Evolutionary conservation across 92 coral and sea anemone species (phyloP).

Genomic region (Chrysogorgia sp.): DNA sequence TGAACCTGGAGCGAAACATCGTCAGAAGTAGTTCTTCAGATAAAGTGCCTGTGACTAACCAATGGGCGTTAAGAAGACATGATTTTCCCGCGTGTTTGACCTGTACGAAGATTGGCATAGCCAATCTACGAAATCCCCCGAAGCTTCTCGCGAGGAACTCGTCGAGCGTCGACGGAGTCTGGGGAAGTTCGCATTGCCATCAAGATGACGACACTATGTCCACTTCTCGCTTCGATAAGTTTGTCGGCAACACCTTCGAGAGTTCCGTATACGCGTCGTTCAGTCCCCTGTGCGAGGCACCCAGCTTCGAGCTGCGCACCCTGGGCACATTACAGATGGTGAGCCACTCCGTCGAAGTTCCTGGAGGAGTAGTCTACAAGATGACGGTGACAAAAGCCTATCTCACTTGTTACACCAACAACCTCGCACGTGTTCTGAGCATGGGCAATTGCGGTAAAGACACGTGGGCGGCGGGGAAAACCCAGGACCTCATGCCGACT

Average conservation of each 20-base stretch:
- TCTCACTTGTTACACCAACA: slow-evolving; percentile 1
- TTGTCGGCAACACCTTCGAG: slow-evolving; percentile 31
- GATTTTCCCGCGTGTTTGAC: neutral
- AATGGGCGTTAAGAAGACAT: slow-evolving; percentile 12
- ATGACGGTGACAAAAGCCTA: neutral
- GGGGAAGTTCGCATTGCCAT: slow-evolving; percentile 34
- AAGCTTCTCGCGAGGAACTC: slow-evolving; percentile 18
- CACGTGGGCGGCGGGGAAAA: slow-evolving; percentile 26
- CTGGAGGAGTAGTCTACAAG: slow-evolving; percentile 28
- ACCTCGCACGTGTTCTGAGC: neutral
- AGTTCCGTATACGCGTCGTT: neutral
- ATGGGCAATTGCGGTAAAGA: slow-evolving; percentile 3
- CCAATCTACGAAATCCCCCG: slow-evolving; percentile 1
- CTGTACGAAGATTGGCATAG: neutral
- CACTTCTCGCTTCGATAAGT: slow-evolving; percentile 10
- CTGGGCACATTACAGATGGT: slow-evolving; percentile 14
- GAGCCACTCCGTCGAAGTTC: slow-evolving; percentile 23
- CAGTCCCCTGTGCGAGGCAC: neutral
- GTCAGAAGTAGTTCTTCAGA: neutral
- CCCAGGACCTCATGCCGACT: slow-evolving; percentile 20
- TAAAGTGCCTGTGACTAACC: neutral
- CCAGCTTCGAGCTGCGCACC: slow-evolving; percentile 5
- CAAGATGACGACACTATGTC: neutral
- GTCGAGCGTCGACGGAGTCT: slow-evolving; percentile 25
- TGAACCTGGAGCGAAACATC: neutral